Conservation (phyloP, 2,888 invertebrate genomes). For the Epistrophella euchroma region DNA sequence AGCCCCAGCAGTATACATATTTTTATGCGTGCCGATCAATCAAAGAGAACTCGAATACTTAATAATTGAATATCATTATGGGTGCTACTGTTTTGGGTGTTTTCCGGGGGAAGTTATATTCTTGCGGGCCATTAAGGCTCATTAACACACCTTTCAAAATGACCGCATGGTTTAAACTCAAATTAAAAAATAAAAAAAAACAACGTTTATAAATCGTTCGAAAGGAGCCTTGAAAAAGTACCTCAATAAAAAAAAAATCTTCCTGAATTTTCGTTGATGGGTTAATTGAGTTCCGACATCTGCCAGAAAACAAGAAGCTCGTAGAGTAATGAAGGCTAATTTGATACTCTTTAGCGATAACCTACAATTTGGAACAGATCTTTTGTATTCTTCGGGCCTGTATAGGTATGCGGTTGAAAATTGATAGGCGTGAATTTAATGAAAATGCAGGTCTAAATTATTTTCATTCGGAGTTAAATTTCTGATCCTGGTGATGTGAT, state of each 20-base stretch:
- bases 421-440: constrained; percentile 47
- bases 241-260: background rate
- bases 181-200: background rate
- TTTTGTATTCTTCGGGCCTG: background rate
- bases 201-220: constrained; percentile 16
- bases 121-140: constrained; percentile 64
- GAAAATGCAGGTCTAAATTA: background rate
- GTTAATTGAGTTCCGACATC: constrained; percentile 65
- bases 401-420: constrained; percentile 17
- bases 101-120: constrained; percentile 19
- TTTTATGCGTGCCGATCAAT: constrained; percentile 60
- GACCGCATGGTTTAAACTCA: constrained; percentile 20
- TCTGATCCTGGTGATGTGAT: background rate
- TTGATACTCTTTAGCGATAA: constrained; percentile 33
- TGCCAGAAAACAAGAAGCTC: constrained; percentile 64
- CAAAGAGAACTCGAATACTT: constrained; percentile 31
- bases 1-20: background rate
- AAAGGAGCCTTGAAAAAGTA: background rate
- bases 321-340: constrained; percentile 34
- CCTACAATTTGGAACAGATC: constrained; percentile 26
- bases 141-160: constrained; percentile 61
- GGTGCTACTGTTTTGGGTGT: constrained; percentile 49
- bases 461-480: background rate
- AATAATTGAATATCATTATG: constrained; percentile 41
- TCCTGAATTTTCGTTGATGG: constrained; percentile 14